phyloP scores from a whole-genome alignment of 2,888 invertebrate species.

The Myopa tessellatipennis region DNA sequence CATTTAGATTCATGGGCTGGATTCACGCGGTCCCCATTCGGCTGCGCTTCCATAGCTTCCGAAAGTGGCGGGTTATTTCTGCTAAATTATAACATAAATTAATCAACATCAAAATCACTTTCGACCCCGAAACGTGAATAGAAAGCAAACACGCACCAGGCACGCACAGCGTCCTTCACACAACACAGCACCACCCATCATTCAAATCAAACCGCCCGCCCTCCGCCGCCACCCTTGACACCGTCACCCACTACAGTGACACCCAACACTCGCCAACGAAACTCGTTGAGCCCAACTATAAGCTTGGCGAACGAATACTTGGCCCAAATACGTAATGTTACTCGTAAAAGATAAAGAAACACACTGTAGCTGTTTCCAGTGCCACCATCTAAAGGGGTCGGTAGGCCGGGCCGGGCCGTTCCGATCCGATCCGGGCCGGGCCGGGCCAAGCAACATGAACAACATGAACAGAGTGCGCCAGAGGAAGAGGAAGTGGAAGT shows the following conservation, averaged over 20 bases:
- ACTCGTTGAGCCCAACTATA: not conserved
- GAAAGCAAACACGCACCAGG: conserved; percentile 47
- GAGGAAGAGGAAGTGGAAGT: conserved; percentile 3
- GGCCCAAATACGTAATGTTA: not conserved
- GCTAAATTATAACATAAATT: conserved; percentile 66
- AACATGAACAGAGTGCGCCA: not conserved
- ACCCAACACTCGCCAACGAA: not conserved
- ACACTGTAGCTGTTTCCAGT: not conserved
- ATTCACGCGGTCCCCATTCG: not conserved
- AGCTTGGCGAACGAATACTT: not conserved
- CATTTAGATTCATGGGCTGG: conserved; percentile 23
- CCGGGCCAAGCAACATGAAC: not conserved
- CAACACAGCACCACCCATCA: not conserved
- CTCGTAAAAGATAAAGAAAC: conserved; percentile 14
- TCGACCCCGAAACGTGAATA: conserved; percentile 54
- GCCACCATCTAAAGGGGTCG: not conserved
- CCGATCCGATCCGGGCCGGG: too few relatives aligned
- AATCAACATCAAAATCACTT: conserved; percentile 66
- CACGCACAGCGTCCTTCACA: conserved; percentile 17
- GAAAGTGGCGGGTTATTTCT: conserved; percentile 55
- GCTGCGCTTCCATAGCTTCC: not conserved
- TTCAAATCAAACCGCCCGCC: too few relatives aligned
- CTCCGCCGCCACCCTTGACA: not conserved
- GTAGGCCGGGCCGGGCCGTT: not conserved
- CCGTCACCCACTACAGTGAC: not conserved